Conservation (phyloP, 1,140 invertebrate species). For the Drosophila orosa region DNA sequence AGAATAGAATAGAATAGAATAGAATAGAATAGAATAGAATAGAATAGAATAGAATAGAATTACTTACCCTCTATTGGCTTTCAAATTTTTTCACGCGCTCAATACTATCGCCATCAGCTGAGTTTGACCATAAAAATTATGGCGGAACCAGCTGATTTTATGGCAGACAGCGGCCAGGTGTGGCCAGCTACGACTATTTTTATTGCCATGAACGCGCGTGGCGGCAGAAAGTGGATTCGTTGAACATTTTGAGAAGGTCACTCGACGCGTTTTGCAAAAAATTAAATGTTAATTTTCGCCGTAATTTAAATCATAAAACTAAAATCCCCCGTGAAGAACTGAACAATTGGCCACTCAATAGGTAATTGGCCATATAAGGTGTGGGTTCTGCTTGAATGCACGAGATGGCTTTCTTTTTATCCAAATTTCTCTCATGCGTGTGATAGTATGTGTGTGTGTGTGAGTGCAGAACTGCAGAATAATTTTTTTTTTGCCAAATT, state of each 20-base stretch:
- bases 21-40: no score
- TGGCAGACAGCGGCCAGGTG: not conserved
- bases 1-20: no score
- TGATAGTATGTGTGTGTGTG: slow-evolving; percentile 41
- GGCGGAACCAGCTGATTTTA: not conserved
- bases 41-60: no score
- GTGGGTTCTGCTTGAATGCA: slow-evolving; percentile 1
- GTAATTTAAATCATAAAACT: slow-evolving; percentile 11
- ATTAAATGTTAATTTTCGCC: slow-evolving; percentile 20
- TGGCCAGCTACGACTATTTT: not conserved
- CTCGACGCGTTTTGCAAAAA: slow-evolving; percentile 16
- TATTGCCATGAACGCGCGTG: not conserved
- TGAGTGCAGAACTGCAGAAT: slow-evolving; percentile 58
- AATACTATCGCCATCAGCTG: not conserved
- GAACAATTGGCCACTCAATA: slow-evolving; percentile 4
- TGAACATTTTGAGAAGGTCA: slow-evolving; percentile 6
- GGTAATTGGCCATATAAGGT: slow-evolving; percentile 7
- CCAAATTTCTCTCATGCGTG: slow-evolving; percentile 60
- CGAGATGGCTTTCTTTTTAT: slow-evolving; percentile 48
- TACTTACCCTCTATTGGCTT: not conserved
- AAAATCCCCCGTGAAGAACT: slow-evolving; percentile 2
- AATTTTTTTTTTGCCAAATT: slow-evolving; percentile 71
- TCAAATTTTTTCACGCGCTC: not conserved
- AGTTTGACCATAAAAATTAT: not conserved
- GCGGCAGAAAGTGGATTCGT: not conserved